phyloP scores from a whole-genome alignment of 2,113 vertebrate genomes.

The Lipophrys pholis region DNA sequence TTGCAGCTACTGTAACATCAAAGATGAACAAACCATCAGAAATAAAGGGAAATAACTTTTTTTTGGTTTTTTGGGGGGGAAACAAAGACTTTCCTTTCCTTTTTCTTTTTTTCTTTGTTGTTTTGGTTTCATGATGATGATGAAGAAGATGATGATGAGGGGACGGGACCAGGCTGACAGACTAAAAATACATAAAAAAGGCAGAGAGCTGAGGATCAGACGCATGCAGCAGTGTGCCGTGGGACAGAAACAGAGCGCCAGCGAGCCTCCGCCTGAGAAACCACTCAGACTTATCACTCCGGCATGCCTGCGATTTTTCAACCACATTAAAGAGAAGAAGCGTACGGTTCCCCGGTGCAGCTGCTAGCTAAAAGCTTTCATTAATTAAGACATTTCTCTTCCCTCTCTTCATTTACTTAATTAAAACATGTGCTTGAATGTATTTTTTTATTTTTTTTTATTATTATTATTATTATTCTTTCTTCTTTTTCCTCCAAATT shows the following conservation, averaged over 20 bases:
- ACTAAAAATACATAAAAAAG: slow-evolving; percentile 46
- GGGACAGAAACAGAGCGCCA: slow-evolving; percentile 67
- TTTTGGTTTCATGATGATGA: slow-evolving; percentile 46
- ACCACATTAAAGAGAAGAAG: slow-evolving; percentile 38
- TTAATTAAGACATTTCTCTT: slow-evolving; percentile 80
- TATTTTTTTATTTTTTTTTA: slow-evolving; percentile 65
- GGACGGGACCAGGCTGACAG: slow-evolving; percentile 59
- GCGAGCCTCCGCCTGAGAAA: slow-evolving; percentile 72
- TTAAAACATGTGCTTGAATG: slow-evolving; percentile 82
- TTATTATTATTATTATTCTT: slow-evolving; percentile 47
- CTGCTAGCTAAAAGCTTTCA: slow-evolving; percentile 83
- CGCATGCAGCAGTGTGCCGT: slow-evolving; percentile 80
- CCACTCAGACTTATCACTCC: slow-evolving; percentile 73
- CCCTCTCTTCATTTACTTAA: slow-evolving; percentile 78
- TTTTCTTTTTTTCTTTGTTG: slow-evolving; percentile 43
- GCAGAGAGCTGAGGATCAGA: slow-evolving; percentile 66
- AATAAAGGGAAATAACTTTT: slow-evolving; percentile 37
- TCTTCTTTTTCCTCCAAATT: slow-evolving; percentile 78
- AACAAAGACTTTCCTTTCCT: too few relatives aligned
- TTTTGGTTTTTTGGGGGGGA: neutral
- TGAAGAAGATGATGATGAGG: slow-evolving; percentile 50
- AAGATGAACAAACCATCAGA: slow-evolving; percentile 75
- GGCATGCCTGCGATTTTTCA: slow-evolving; percentile 79
- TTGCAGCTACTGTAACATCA: slow-evolving; percentile 88
- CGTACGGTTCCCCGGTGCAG: slow-evolving; percentile 76